Conservation (phyloP, 2,888 invertebrate species). For the Eupithecia abbreviata region DNA sequence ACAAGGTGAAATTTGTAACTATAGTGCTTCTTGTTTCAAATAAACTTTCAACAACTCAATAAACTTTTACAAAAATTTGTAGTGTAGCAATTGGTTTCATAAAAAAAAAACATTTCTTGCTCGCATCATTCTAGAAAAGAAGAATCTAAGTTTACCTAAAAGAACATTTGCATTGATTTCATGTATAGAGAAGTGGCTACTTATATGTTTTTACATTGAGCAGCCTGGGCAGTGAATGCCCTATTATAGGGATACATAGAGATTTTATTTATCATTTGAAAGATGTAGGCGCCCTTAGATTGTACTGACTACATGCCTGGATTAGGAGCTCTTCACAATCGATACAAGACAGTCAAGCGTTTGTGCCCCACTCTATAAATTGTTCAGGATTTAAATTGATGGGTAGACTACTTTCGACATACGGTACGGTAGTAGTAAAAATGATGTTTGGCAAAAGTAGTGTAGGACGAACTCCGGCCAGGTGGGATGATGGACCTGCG, state of each 20-base stretch:
- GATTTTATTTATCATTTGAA: neutral
- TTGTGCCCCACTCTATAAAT: neutral
- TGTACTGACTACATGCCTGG: slow-evolving; percentile 7
- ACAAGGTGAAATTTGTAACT: too few species aligned
- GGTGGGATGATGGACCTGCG: neutral
- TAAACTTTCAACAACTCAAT: too few species aligned
- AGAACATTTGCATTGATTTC: too few species aligned
- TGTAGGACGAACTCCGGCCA: neutral
- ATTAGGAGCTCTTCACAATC: neutral
- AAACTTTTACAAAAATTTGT: too few species aligned
- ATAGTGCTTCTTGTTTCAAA: too few species aligned
- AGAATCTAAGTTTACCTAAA: too few species aligned
- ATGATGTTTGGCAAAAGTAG: neutral
- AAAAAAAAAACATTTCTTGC: too few species aligned
- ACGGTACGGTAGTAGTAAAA: neutral
- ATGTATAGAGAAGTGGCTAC: too few species aligned
- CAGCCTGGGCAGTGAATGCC: too few species aligned
- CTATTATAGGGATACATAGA: neutral
- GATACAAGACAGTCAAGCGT: neutral
- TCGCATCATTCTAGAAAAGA: too few species aligned
- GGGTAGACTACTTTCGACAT: neutral
- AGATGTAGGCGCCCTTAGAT: neutral
- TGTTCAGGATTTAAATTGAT: neutral
- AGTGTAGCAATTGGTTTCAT: too few species aligned
- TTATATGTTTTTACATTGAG: too few species aligned